Evolutionary conservation across 2,888 invertebrate genomes (phyloP).

Genomic region (Microdon myrmicae): DNA sequence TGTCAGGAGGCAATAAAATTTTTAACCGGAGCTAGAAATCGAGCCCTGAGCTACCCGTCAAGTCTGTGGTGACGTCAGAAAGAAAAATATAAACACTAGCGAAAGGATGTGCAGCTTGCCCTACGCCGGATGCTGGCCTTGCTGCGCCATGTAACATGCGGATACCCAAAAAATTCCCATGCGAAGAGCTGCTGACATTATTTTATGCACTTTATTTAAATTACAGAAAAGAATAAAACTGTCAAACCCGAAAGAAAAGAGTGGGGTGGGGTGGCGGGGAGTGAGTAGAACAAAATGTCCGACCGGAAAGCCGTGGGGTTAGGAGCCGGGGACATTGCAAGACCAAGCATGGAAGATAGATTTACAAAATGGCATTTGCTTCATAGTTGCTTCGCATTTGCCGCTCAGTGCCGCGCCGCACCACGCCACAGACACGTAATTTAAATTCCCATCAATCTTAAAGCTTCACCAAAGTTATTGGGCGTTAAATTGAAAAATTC

Average conservation of each 20-base stretch:
- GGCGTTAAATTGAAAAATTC: conserved; percentile 58
- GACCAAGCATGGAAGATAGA: conserved; percentile 27
- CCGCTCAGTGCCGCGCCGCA: conserved; percentile 33
- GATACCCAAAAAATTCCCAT: conserved; percentile 40
- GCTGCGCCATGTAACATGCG: conserved; percentile 17
- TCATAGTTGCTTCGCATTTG: too few species aligned
- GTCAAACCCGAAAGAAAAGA: conserved; percentile 51
- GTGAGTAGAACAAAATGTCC: conserved; percentile 13
- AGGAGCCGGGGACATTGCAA: too few species aligned
- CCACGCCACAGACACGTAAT: conserved; percentile 56
- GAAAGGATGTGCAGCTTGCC: conserved; percentile 29
- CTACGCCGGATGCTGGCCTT: conserved; percentile 22
- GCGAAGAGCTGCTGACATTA: conserved; percentile 50
- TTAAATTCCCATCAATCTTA: conserved; percentile 58
- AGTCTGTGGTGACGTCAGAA: conserved; percentile 36
- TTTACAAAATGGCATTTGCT: conserved; percentile 38
- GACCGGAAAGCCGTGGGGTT: not conserved
- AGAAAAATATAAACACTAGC: conserved; percentile 4
- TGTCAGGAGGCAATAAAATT: conserved; percentile 23
- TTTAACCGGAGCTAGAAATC: conserved; percentile 40
- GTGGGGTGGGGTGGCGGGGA: too few species aligned
- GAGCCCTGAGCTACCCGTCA: conserved; percentile 36
- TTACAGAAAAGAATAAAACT: conserved; percentile 54
- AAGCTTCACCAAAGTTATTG: conserved; percentile 56
- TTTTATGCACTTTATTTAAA: conserved; percentile 52